Evolutionary conservation across 2,888 invertebrate species (phyloP).

Genomic region (Panopea generosa): DNA sequence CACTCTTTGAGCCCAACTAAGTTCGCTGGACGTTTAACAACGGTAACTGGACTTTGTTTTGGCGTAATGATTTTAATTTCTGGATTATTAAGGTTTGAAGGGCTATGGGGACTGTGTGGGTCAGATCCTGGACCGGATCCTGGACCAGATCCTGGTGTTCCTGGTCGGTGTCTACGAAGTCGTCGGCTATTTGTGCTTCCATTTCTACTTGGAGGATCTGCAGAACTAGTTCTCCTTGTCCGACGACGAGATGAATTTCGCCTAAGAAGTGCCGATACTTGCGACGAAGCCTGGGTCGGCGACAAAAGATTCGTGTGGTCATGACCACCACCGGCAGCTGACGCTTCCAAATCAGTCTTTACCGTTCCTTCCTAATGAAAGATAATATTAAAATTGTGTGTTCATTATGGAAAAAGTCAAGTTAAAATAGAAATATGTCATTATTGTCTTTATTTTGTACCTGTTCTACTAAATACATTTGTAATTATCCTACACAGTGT

Average conservation of each 20-base stretch:
- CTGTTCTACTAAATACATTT: too few relatives aligned
- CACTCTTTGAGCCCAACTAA: conserved; percentile 71
- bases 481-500: too few relatives aligned
- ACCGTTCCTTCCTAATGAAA: conserved; percentile 7
- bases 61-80: conserved; percentile 70
- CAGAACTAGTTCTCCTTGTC: conserved; percentile 26
- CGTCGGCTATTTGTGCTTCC: conserved; percentile 44
- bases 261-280: conserved; percentile 56
- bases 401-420: too few relatives aligned
- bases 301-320: conserved; percentile 57
- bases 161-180: conserved; percentile 49
- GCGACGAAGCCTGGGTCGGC: conserved; percentile 58
- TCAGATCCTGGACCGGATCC: conserved; percentile 57
- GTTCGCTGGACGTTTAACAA: conserved; percentile 69
- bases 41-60: conserved; percentile 66
- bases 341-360: conserved; percentile 39
- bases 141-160: conserved; percentile 60
- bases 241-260: conserved; percentile 56
- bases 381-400: too few relatives aligned
- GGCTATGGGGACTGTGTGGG: conserved; percentile 70
- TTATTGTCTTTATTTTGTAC: too few relatives aligned
- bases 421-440: too few relatives aligned
- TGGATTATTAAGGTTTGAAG: conserved; percentile 61
- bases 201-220: conserved; percentile 58
- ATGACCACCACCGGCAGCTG: conserved; percentile 28